These are phyloP conservation scores for Leptoclinus maculatus DNA, from an alignment of 2,797 vertebrate species.

Conservation along the genomic window DNA sequence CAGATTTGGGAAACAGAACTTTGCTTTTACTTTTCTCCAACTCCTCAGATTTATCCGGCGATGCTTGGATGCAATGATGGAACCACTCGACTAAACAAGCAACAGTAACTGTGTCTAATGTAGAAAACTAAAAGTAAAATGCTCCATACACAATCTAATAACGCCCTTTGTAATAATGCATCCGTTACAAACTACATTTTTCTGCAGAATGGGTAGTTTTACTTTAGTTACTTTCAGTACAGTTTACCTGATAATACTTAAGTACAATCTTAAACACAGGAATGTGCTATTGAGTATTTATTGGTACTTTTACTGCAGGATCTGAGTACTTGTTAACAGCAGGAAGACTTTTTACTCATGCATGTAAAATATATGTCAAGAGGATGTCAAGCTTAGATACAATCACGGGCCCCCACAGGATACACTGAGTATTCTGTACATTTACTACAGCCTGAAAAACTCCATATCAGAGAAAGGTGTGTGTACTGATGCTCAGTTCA, in stretches of 20 bases:
- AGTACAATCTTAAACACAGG: neutral
- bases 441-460: neutral
- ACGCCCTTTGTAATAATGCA: neutral
- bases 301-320: neutral
- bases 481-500: constrained; percentile 2
- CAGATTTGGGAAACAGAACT: neutral
- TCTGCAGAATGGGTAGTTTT: neutral
- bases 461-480: neutral
- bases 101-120: neutral
- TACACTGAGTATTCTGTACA: neutral
- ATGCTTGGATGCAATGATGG: too few relatives aligned
- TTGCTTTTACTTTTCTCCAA: neutral
- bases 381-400: neutral
- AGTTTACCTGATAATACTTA: neutral
- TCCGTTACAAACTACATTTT: neutral
- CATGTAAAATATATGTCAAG: neutral
- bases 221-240: neutral
- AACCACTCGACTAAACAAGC: neutral
- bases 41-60: neutral
- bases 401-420: neutral
- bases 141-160: neutral
- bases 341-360: neutral
- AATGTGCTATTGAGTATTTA: neutral
- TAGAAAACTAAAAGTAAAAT: neutral
- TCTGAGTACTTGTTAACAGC: neutral